Evolutionary conservation across 1,140 invertebrate genomes (phyloP), one percentile per base, ranked within the genome.

Genomic region (Bilobella aurantiaca): DNA sequence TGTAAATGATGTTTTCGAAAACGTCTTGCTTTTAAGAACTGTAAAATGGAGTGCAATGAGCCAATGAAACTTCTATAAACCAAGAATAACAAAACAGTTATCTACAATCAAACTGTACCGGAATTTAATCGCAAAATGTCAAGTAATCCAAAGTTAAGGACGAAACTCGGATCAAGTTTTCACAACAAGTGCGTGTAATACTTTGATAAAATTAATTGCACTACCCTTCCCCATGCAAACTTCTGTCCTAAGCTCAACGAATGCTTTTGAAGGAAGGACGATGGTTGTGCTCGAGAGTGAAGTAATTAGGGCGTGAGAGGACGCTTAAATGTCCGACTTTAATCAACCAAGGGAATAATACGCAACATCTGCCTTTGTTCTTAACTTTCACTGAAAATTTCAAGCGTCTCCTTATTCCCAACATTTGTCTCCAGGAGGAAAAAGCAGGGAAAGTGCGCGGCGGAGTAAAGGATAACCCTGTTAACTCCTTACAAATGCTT

Each of bases 311-410:
- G 18, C 8, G 34, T 42, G 34, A 42, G 18, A 42, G 34, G 49
- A 56, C 14, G 5, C 49, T 5, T 56, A 56, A 68, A 65, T 62
- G 63, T 30, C 32, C 31, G 58, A 62, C 67, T 68, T 68, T 68
- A 68, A 68, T 68, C 67, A 68, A 68, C 47, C 58, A 68, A 5
- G 65, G 58, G 64, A 65, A 68, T 63, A 68, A 68, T 68, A 65
- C 61, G 58, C 58, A n/a, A 53, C 27, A n/a, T 42, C 8, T 12
- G 8, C 34, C 8, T 8, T 42, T 42, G 34, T 8, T 8, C 18
- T 42, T 8, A 42, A 42, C 18, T 8, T 42, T 12, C 8, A 42
- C 34, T 12, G 34, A 42, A 42, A 42, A 42, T 18, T 42, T 42
- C 34, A 42, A 42, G 8, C 8, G 34, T 12, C 8, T 12, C 18